phyloP scores from a whole-genome alignment of 2,888 invertebrate species.

The Drosophila aldrichi region DNA sequence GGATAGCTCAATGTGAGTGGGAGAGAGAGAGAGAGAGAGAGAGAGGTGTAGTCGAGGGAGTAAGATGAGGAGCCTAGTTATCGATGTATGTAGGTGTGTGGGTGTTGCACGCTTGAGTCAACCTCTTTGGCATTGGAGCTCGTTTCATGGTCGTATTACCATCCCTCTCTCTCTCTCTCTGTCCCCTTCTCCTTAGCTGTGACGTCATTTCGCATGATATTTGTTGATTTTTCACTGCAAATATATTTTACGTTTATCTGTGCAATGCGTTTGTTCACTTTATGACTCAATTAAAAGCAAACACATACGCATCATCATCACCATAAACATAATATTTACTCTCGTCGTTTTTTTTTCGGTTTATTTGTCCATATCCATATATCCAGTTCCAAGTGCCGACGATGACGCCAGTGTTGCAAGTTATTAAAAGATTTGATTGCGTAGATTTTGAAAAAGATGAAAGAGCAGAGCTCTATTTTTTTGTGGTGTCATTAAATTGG shows the following conservation, averaged over 20 bases:
- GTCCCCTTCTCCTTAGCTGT: background rate
- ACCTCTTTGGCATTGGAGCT: constrained; percentile 25
- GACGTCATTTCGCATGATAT: constrained; percentile 26
- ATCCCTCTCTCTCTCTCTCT: background rate
- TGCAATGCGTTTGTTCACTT: constrained; percentile 36
- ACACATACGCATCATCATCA: constrained; percentile 28
- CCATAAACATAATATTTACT: constrained; percentile 30
- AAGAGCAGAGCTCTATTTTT: background rate
- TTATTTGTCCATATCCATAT: background rate
- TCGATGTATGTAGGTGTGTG: background rate
- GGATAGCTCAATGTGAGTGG: background rate
- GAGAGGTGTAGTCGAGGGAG: background rate
- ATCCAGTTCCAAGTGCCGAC: constrained; percentile 8
- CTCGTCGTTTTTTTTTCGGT: background rate
- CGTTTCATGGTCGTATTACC: constrained; percentile 6
- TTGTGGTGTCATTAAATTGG: constrained; percentile 4
- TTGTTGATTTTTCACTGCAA: constrained; percentile 24
- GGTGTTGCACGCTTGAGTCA: constrained; percentile 20
- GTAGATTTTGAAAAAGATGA: constrained; percentile 3
- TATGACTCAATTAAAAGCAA: constrained; percentile 69
- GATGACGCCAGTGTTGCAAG: constrained; percentile 17
- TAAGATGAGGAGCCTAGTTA: background rate
- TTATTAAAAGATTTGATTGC: constrained; percentile 4
- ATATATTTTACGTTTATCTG: constrained; percentile 59
- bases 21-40: background rate